These are phyloP conservation scores for Coenonympha glycerion DNA, from an alignment of 2,888 invertebrate species.

Conservation along the genomic window DNA sequence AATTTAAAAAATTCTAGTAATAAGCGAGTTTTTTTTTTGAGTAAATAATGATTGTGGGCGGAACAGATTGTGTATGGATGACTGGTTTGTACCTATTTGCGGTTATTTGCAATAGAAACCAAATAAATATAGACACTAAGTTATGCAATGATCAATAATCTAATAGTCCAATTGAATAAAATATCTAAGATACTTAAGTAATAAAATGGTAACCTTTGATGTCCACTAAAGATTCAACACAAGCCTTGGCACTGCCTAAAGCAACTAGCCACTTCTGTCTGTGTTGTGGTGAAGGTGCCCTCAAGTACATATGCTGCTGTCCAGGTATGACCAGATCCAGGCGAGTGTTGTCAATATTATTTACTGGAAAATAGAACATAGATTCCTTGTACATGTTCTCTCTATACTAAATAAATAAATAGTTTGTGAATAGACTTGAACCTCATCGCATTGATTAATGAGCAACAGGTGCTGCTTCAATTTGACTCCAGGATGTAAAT, in stretches of 20 bases:
- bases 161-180: not conserved
- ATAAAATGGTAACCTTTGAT: constrained; percentile 43
- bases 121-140: constrained; percentile 61
- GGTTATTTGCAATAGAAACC: constrained; percentile 56
- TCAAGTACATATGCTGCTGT: constrained; percentile 87
- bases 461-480: too few relatives aligned
- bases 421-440: too few relatives aligned
- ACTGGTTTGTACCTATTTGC: constrained; percentile 32
- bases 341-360: constrained; percentile 81
- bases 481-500: too few relatives aligned
- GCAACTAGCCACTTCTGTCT: constrained; percentile 89
- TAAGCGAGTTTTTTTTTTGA: constrained; percentile 30
- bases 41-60: constrained; percentile 20
- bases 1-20: constrained; percentile 27
- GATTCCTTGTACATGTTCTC: not conserved
- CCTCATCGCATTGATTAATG: too few relatives aligned
- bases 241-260: constrained; percentile 86
- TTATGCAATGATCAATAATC: not conserved
- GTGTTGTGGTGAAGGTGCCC: constrained; percentile 85
- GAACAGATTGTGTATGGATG: constrained; percentile 24
- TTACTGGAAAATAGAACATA: constrained; percentile 73
- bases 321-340: constrained; percentile 87
- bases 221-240: constrained; percentile 70
- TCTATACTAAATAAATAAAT: too few relatives aligned
- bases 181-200: too few relatives aligned